Evolutionary conservation across 2,113 vertebrate species (phyloP).

Genomic region (Cephalopholis sonnerati): DNA sequence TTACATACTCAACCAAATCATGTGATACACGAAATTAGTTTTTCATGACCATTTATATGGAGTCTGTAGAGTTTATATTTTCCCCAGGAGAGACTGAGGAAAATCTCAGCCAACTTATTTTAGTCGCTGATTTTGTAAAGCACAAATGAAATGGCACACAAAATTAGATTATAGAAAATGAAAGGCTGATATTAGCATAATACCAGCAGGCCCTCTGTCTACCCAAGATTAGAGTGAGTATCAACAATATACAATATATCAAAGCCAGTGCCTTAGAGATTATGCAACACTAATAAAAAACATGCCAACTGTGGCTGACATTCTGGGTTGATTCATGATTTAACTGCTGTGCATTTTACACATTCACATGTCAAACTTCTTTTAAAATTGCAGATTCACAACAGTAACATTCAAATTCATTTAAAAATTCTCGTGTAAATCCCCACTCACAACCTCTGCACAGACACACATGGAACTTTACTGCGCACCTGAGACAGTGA

Average conservation of each 20-base stretch:
- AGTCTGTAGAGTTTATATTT: neutral
- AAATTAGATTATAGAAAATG: slow-evolving; percentile 11
- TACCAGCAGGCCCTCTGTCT: neutral
- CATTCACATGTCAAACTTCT: neutral
- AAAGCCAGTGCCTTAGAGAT: slow-evolving; percentile 10
- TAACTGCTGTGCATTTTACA: neutral
- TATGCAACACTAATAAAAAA: slow-evolving; percentile 3
- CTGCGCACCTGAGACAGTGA: slow-evolving; percentile 14
- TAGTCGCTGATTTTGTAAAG: neutral
- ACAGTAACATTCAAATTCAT: neutral
- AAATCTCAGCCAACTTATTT: neutral
- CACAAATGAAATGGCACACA: neutral
- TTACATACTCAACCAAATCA: neutral
- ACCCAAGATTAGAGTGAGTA: slow-evolving; percentile 5
- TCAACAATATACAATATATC: neutral
- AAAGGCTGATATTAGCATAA: slow-evolving; percentile 16
- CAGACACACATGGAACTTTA: neutral
- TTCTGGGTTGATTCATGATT: neutral
- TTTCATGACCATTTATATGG: too few species aligned
- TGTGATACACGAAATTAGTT: neutral
- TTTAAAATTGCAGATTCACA: neutral
- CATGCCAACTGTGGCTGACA: neutral
- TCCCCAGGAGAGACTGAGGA: neutral
- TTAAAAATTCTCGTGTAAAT: neutral
- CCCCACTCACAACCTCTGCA: neutral